Evolutionary conservation across 2,888 invertebrate genomes (phyloP), one percentile per base, ranked within the genome.

Genomic region (Sipha maydis): DNA sequence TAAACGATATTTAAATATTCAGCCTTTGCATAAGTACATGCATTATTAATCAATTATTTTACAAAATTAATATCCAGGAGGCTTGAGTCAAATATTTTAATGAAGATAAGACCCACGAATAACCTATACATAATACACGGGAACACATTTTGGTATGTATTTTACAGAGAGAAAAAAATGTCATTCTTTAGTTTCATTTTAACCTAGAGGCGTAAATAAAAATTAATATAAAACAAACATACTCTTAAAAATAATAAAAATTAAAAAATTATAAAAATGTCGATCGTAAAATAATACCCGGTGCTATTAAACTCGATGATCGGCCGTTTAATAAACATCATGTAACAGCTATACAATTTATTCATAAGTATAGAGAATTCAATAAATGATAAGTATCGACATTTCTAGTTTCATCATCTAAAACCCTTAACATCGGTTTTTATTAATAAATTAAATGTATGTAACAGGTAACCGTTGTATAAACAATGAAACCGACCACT

Each of bases 201-300:
- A 67, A 28, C 80, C 67, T 14, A 8, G 2, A 34, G 79, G 56
- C 54, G 25, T 21, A 28, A 25, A 79, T 54, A 79, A 54, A 78
- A 77, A 28, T 3, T 3, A 34, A 28, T 69, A 28, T 71, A 71
- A 61, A 71, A 78, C 31, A 61, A 67, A 78, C 54, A 56, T 80
- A n/a, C 61, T 80, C 61, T 80, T 38, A 17, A n/a, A 38, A 61
- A 80, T 80, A 61, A 19, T 80, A 80, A 80, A 80, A 80, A 80
- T 80, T 48, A 38, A 38, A 80, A 80, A 80, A 80, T 80, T n/a
- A 80, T 80, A 61, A 61, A 67, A 14, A 48, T 61, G 34, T 80
- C 38, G 61, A 80, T 80, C 80, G 61, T 80, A 80, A 80, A 80
- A 61, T 17, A 67, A 38, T 61, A 38, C 34, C 56, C 56, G 34